Evolutionary conservation across 2,888 invertebrate genomes (phyloP).

Genomic region (Acronicta psi): DNA sequence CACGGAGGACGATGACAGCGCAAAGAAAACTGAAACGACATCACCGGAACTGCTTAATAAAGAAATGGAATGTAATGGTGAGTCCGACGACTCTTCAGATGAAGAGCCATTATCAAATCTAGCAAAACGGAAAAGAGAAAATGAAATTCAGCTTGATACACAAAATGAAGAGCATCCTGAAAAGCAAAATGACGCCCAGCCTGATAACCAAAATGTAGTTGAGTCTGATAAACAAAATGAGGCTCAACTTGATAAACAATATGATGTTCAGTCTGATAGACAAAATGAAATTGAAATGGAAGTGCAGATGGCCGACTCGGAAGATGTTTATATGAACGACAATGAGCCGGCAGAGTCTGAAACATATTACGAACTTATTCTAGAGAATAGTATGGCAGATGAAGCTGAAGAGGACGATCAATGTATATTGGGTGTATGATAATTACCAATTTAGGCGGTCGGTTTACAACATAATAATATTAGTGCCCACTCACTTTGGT

Average conservation of each 20-base stretch:
- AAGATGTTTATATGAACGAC: conserved; percentile 2
- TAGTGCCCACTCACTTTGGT: too few relatives aligned
- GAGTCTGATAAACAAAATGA: conserved; percentile 7
- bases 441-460: too few relatives aligned
- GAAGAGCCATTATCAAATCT: conserved; percentile 78
- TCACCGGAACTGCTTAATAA: neutral
- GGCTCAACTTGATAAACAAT: conserved; percentile 5
- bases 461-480: too few relatives aligned
- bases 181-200: conserved; percentile 13
- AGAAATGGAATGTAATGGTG: conserved; percentile 9
- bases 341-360: conserved; percentile 8
- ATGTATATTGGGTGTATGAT: conserved; percentile 69
- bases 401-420: conserved; percentile 46
- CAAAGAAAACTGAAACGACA: neutral
- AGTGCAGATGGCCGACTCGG: neutral
- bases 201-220: neutral
- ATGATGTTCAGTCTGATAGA: conserved; percentile 5
- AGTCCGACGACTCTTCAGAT: conserved; percentile 69
- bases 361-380: conserved; percentile 8
- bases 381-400: conserved; percentile 7
- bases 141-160: conserved; percentile 15
- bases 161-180: conserved; percentile 9
- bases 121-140: conserved; percentile 62
- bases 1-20: neutral
- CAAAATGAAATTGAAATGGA: conserved; percentile 1